These are phyloP conservation scores for Epicampocera succincta DNA, from an alignment of 2,888 invertebrate genomes.

Conservation along the genomic window DNA sequence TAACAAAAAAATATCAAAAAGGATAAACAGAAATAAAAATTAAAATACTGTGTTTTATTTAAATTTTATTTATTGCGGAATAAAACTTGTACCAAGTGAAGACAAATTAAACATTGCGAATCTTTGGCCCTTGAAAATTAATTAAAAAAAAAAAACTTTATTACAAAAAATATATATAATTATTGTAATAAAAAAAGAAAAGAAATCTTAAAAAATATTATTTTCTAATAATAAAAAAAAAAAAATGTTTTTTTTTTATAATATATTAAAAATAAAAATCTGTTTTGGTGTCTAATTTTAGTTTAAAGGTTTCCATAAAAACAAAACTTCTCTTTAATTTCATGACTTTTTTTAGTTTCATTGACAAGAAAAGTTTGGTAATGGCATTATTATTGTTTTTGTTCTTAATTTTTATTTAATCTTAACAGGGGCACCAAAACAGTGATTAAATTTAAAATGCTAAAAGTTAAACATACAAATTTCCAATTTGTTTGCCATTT, in stretches of 20 bases:
- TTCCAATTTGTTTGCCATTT: slow-evolving; percentile 82
- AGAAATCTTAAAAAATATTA: slow-evolving; percentile 77
- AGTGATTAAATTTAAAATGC: slow-evolving; percentile 60
- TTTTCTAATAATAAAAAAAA: slow-evolving; percentile 73
- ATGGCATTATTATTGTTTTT: slow-evolving; percentile 36
- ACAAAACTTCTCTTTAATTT: slow-evolving; percentile 1
- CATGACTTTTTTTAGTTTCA: background rate
- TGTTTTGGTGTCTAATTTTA: slow-evolving; percentile 81
- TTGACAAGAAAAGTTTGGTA: slow-evolving; percentile 46
- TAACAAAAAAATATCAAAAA: slow-evolving; percentile 70
- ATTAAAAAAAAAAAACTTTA: slow-evolving; percentile 59
- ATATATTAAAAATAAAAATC: slow-evolving; percentile 70
- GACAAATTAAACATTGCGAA: slow-evolving; percentile 71
- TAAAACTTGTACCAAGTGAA: slow-evolving; percentile 56
- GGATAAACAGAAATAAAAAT: slow-evolving; percentile 62
- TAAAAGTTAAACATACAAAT: slow-evolving; percentile 5
- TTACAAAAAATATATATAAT: slow-evolving; percentile 71
- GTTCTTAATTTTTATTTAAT: slow-evolving; percentile 9
- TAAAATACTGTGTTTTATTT: slow-evolving; percentile 78
- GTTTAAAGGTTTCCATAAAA: slow-evolving; percentile 60
- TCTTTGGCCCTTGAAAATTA: slow-evolving; percentile 71
- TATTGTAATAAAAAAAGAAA: slow-evolving; percentile 69
- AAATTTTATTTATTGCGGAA: slow-evolving; percentile 71
- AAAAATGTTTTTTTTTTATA: background rate
- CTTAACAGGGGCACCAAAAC: slow-evolving; percentile 72